Evolutionary conservation across 2,888 invertebrate species (phyloP).

Genomic region (Caenorhabditis sp.): DNA sequence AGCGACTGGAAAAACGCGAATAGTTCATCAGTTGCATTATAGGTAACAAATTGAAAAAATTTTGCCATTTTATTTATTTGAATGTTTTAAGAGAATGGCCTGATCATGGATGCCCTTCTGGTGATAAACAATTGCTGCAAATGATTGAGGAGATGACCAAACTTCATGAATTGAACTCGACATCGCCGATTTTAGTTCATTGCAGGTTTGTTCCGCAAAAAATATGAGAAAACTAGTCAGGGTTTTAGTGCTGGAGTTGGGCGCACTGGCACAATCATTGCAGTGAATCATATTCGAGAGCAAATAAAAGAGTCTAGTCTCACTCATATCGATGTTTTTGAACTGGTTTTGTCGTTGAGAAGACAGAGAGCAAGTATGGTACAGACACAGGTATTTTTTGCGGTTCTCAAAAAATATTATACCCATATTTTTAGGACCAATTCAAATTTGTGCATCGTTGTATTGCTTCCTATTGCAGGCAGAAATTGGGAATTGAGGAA

Average conservation of each 20-base stretch:
- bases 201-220: constrained; percentile 64
- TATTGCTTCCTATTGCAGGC: constrained; percentile 56
- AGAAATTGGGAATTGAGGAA: constrained; percentile 37
- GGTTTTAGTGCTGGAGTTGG: constrained; percentile 63
- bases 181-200: constrained; percentile 59
- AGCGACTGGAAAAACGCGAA: constrained; percentile 34
- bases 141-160: constrained; percentile 62
- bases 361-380: constrained; percentile 63
- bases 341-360: constrained; percentile 55
- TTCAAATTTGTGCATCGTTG: constrained; percentile 62
- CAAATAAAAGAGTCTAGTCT: constrained; percentile 43
- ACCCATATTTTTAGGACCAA: constrained; percentile 48
- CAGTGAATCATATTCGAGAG: constrained; percentile 57
- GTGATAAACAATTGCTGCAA: constrained; percentile 57
- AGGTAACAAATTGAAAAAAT: no score
- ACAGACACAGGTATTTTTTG: constrained; percentile 56
- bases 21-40: constrained; percentile 61
- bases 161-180: constrained; percentile 21
- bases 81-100: constrained; percentile 64
- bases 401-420: neutral
- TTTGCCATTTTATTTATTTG: no score
- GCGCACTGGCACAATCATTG: constrained; percentile 66
- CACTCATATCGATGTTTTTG: constrained; percentile 46
- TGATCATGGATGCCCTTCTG: constrained; percentile 64
- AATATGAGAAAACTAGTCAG: constrained; percentile 1